Evolutionary conservation across 2,888 invertebrate species (phyloP).

Genomic region (Camponotus fellah): DNA sequence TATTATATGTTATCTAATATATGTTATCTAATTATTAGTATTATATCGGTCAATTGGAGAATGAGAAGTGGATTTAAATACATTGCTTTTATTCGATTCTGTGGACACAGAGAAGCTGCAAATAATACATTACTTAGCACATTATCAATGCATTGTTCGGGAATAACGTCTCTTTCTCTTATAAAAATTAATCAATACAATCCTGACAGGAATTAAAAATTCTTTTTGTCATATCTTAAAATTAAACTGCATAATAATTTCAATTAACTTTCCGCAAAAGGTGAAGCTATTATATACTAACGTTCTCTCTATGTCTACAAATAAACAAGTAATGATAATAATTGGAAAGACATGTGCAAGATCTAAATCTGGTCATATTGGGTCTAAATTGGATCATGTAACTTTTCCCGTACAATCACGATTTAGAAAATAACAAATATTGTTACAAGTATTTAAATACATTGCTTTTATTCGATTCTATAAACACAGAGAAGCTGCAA

Average conservation of each 20-base stretch:
- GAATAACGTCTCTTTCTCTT: not conserved
- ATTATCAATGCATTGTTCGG: not conserved
- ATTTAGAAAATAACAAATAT: not conserved
- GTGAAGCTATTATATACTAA: too few relatives aligned
- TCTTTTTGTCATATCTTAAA: not conserved
- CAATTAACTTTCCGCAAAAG: too few relatives aligned
- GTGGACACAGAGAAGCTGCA: not conserved
- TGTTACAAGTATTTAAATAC: not conserved
- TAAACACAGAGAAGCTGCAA: not conserved
- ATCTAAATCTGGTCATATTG: not conserved
- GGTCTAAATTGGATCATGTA: not conserved
- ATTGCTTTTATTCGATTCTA: not conserved
- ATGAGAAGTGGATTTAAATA: not conserved
- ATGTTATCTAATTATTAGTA: not conserved
- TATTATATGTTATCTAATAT: not conserved
- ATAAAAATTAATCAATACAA: not conserved
- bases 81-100: not conserved
- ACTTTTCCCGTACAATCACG: not conserved
- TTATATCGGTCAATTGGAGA: not conserved
- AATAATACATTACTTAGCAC: constrained; percentile 14
- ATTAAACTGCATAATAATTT: not conserved
- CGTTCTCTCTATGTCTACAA: not conserved
- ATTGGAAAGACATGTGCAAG: not conserved
- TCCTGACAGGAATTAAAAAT: not conserved
- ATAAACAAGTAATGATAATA: not conserved